These are phyloP conservation scores for Gallinago solitaria DNA, from an alignment of 2,797 vertebrate genomes.

Conservation along the genomic window DNA sequence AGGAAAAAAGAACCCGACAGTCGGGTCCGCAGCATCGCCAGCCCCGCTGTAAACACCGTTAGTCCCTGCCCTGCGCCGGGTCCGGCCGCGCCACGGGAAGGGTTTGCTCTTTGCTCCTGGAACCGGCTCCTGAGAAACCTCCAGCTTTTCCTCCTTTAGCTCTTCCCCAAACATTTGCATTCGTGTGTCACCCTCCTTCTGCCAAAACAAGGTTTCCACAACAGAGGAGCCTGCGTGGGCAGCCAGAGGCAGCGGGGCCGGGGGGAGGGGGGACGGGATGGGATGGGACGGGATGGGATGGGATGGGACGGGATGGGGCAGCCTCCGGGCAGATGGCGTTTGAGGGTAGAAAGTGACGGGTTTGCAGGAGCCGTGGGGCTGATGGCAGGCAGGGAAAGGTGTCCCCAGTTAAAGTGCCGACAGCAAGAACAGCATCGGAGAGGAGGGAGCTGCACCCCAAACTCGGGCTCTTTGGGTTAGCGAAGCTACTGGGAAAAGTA, in stretches of 20 bases:
- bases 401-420: accelerated
- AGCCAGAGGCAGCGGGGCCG: not conserved
- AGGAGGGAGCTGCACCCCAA: not conserved
- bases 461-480: not conserved
- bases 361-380: not conserved
- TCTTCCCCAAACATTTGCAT: not conserved
- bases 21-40: not conserved
- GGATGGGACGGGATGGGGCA: accelerated
- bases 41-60: not conserved
- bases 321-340: no score
- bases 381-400: accelerated
- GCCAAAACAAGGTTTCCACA: conserved; percentile 8
- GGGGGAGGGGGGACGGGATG: not conserved
- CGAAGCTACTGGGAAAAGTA: not conserved
- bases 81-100: accelerated
- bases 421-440: accelerated
- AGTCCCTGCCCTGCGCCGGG: not conserved
- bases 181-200: not conserved
- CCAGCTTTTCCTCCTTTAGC: not conserved
- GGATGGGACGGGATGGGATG: no score
- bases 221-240: not conserved
- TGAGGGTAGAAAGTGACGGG: accelerated
- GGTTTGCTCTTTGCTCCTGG: not conserved
- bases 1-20: not conserved
- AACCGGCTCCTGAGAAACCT: not conserved